A percentile compares a stretch with the other conserved stretches of the same genome.
These are phyloP conservation scores for Halcyon badia DNA, from an alignment of 2,797 vertebrate species.

Conservation along the genomic window DNA sequence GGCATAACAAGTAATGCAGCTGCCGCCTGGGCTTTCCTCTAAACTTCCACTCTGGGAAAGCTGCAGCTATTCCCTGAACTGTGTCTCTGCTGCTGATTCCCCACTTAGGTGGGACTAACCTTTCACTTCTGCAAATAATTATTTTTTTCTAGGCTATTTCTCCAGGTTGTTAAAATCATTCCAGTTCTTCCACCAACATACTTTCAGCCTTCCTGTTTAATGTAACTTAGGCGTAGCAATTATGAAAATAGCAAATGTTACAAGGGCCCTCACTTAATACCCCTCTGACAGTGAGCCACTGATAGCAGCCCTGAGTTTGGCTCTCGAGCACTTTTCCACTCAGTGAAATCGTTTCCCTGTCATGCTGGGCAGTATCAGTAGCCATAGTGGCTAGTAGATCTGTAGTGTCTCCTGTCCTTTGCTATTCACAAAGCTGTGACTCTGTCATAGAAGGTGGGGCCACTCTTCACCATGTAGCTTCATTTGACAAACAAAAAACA, in stretches of 20 bases:
- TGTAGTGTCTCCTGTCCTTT: background rate
- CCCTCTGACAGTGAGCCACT: background rate
- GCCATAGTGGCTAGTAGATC: rapidly evolving
- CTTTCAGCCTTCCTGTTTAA: background rate
- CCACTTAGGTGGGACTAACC: background rate
- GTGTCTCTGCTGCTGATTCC: background rate
- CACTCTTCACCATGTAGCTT: background rate
- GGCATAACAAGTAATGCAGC: background rate
- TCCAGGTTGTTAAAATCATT: background rate
- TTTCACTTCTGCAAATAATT: background rate
- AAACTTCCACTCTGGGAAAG: background rate
- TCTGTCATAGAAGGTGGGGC: background rate
- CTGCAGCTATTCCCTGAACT: background rate
- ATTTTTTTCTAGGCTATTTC: background rate
- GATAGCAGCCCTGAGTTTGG: background rate
- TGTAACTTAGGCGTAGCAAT: background rate
- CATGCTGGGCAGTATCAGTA: background rate
- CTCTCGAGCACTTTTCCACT: background rate
- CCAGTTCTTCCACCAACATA: background rate
- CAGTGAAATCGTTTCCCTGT: background rate
- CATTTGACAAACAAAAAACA: background rate
- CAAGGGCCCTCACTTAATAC: background rate
- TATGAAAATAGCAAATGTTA: background rate
- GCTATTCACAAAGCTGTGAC: background rate
- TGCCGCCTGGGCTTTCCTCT: background rate